Evolutionary conservation across 2,888 invertebrate species (phyloP).

Genomic region (Lydus trimaculatus): DNA sequence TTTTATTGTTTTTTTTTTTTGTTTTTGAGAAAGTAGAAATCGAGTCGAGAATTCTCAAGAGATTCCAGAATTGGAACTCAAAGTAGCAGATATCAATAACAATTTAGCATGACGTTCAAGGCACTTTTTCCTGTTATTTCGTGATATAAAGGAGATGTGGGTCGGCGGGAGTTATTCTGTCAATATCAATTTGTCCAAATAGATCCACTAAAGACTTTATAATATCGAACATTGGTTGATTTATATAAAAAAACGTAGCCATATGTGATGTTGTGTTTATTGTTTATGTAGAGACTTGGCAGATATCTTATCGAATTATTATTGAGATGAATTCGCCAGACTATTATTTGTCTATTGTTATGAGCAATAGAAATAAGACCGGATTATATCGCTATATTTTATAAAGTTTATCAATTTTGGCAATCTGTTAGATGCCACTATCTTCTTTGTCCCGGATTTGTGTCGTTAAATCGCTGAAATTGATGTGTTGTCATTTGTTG

Average conservation of each 20-base stretch:
- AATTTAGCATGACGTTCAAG: constrained; percentile 10
- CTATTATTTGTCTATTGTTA: not conserved
- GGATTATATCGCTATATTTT: not conserved
- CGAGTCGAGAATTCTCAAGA: not conserved
- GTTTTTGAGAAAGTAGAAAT: not conserved
- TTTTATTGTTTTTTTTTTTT: too few relatives aligned
- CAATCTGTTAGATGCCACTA: not conserved
- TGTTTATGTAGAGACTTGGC: too few relatives aligned
- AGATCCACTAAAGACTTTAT: not conserved
- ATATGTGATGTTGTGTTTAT: not conserved
- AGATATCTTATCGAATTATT: not conserved
- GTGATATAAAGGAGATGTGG: not conserved
- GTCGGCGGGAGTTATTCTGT: constrained; percentile 1
- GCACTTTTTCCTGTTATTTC: constrained; percentile 4
- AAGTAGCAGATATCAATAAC: constrained; percentile 10
- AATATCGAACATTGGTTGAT: not conserved
- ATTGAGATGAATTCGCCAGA: not conserved
- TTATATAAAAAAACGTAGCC: not conserved
- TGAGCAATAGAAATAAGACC: not conserved
- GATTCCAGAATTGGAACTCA: not conserved
- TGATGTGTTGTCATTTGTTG: constrained; percentile 4
- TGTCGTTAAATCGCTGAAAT: not conserved
- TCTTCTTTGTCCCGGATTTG: not conserved
- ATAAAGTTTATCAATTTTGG: not conserved
- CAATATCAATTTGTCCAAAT: constrained; percentile 13